Percentiles rank a stretch among this genome's conserved stretches.
These are phyloP conservation scores for Rhea pennata DNA, from an alignment of 2,113 vertebrate species.

Conservation along the genomic window DNA sequence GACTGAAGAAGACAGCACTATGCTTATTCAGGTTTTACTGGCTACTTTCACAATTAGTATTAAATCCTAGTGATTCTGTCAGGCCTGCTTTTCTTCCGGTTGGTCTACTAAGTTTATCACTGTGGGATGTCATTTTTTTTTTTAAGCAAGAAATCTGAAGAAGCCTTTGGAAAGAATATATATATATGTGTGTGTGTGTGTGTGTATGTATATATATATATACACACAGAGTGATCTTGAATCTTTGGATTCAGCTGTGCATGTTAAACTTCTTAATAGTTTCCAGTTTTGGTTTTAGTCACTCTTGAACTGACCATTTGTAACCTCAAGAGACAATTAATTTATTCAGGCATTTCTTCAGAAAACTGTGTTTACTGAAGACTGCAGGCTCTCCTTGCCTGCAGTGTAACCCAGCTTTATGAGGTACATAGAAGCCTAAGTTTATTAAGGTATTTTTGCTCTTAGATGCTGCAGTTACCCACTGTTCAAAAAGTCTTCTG, in stretches of 20 bases:
- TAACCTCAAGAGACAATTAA: background rate
- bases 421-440: background rate
- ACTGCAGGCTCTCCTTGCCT: background rate
- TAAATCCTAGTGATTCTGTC: background rate
- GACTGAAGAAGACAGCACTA: background rate
- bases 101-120: background rate
- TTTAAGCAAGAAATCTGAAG: background rate
- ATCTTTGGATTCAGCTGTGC: background rate
- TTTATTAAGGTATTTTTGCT: background rate
- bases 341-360: background rate
- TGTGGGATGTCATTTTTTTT: background rate
- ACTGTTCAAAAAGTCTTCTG: background rate
- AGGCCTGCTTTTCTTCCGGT: background rate
- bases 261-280: background rate
- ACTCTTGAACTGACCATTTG: background rate
- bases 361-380: background rate
- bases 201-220: too few species aligned
- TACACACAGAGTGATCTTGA: background rate
- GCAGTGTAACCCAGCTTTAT: background rate
- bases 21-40: background rate
- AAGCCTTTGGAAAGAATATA: background rate
- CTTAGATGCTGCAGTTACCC: background rate
- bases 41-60: background rate
- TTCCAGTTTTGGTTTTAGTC: background rate
- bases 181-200: too few species aligned